Percentiles rank a stretch among this genome's conserved stretches.
Evolutionary conservation across 2,113 vertebrate species (phyloP).

Genomic region (Vidua macroura): DNA sequence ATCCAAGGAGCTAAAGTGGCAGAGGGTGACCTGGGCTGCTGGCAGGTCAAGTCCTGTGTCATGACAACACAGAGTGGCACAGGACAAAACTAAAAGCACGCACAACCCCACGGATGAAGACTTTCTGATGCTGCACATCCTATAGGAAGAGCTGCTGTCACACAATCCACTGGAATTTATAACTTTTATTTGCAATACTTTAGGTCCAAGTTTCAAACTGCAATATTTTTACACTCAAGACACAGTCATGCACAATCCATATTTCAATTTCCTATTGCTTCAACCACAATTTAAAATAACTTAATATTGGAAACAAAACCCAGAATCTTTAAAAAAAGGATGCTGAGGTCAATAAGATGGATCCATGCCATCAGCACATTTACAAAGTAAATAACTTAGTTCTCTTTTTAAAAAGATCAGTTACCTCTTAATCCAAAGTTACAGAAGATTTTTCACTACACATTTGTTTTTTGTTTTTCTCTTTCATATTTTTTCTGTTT

Average conservation of each 20-base stretch:
- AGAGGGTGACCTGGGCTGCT: neutral
- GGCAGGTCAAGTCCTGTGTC: neutral
- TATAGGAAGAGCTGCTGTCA: neutral
- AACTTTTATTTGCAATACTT: slow-evolving; percentile 86
- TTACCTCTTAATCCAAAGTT: slow-evolving; percentile 91
- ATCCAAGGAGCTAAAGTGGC: neutral
- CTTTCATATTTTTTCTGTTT: neutral
- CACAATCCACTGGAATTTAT: slow-evolving; percentile 63
- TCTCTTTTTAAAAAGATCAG: slow-evolving; percentile 79
- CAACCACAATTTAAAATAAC: slow-evolving; percentile 97
- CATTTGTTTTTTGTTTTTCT: slow-evolving; percentile 48
- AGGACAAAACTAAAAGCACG: neutral
- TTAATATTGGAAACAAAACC: slow-evolving; percentile 82
- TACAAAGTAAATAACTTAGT: slow-evolving; percentile 89
- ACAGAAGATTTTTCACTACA: slow-evolving; percentile 93
- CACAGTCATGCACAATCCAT: slow-evolving; percentile 99
- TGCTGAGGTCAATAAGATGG: slow-evolving; percentile 85
- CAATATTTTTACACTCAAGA: slow-evolving; percentile 98
- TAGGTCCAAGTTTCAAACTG: slow-evolving; percentile 97
- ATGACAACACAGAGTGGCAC: neutral
- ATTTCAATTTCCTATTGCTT: slow-evolving; percentile 99
- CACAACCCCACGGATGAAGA: neutral
- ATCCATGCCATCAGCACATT: slow-evolving; percentile 82
- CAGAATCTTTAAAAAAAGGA: slow-evolving; percentile 55
- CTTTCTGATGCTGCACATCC: neutral